phyloP scores from a whole-genome alignment of 2,797 vertebrate species.

The Syngnathus acus region DNA sequence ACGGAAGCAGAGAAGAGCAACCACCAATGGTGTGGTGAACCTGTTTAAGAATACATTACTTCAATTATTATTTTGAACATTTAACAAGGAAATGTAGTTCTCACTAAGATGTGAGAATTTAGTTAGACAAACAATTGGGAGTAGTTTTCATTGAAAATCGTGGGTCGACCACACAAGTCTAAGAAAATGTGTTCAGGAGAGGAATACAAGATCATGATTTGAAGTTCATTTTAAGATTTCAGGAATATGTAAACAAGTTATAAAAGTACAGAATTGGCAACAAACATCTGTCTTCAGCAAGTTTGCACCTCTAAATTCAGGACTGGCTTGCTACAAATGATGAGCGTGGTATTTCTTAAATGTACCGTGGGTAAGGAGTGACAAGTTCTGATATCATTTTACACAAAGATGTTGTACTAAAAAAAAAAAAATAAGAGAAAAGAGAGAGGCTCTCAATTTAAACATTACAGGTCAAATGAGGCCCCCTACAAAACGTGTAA shows the following conservation, averaged over 20 bases:
- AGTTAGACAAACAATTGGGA: not conserved
- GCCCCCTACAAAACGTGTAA: too few relatives aligned
- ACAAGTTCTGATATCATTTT: too few relatives aligned
- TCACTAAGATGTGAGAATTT: not conserved
- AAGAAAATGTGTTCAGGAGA: not conserved
- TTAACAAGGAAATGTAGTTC: not conserved
- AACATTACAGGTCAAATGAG: too few relatives aligned
- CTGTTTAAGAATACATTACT: not conserved
- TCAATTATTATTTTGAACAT: not conserved
- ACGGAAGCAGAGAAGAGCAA: conserved; percentile 8
- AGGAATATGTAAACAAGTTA: not conserved
- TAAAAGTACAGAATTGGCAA: not conserved
- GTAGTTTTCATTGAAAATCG: not conserved
- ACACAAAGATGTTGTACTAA: not conserved
- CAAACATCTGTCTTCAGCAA: not conserved
- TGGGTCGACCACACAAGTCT: not conserved
- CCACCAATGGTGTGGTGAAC: not conserved
- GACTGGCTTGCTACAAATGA: too few relatives aligned
- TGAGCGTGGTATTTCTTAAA: too few relatives aligned
- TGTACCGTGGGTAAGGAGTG: too few relatives aligned
- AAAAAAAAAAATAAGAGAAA: not conserved
- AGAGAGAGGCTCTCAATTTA: not conserved
- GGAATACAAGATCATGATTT: not conserved
- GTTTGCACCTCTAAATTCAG: not conserved
- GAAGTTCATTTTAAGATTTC: not conserved